phyloP scores from a whole-genome alignment of 1,140 invertebrate species.

The Drosophila rhopaloa region DNA sequence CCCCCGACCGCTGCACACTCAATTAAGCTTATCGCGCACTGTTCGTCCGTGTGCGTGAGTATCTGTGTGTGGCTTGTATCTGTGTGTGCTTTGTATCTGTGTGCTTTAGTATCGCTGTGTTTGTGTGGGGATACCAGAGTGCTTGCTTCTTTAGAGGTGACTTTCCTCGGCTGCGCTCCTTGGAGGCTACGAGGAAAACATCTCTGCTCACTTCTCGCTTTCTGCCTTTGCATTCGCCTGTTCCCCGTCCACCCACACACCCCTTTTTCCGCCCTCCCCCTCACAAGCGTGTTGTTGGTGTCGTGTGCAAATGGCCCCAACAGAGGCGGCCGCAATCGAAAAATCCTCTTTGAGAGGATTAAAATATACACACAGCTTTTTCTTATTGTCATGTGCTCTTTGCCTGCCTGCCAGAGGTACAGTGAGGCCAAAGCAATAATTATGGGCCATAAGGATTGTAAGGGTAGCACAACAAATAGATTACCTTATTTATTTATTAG shows the following conservation, averaged over 20 bases:
- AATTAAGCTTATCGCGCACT: slow-evolving; percentile 82
- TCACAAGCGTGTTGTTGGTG: slow-evolving; percentile 56
- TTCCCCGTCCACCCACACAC: slow-evolving; percentile 1
- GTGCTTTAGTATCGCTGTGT: slow-evolving; percentile 30
- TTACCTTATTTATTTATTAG: too few species aligned
- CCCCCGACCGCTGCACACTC: slow-evolving; percentile 52
- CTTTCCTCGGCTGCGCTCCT: slow-evolving; percentile 75
- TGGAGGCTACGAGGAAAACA: slow-evolving; percentile 63
- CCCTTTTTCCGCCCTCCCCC: slow-evolving; percentile 1
- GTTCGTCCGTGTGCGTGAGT: slow-evolving; percentile 16
- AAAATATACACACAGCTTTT: slow-evolving; percentile 73
- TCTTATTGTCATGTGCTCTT: slow-evolving; percentile 57
- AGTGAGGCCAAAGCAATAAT: slow-evolving; percentile 43
- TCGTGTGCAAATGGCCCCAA: slow-evolving; percentile 75
- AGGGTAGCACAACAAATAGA: not conserved
- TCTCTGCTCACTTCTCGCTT: slow-evolving; percentile 44
- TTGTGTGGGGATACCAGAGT: slow-evolving; percentile 68
- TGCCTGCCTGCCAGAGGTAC: slow-evolving; percentile 62
- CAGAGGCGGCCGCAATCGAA: slow-evolving; percentile 60
- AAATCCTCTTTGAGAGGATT: slow-evolving; percentile 84
- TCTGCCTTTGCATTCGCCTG: slow-evolving; percentile 27
- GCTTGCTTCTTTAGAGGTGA: slow-evolving; percentile 74
- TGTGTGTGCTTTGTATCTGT: slow-evolving; percentile 8
- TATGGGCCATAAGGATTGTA: slow-evolving; percentile 17
- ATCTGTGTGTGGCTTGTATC: slow-evolving; percentile 8